Evolutionary conservation across 2,888 invertebrate genomes (phyloP).

Genomic region (Drosophila suboccidentalis): DNA sequence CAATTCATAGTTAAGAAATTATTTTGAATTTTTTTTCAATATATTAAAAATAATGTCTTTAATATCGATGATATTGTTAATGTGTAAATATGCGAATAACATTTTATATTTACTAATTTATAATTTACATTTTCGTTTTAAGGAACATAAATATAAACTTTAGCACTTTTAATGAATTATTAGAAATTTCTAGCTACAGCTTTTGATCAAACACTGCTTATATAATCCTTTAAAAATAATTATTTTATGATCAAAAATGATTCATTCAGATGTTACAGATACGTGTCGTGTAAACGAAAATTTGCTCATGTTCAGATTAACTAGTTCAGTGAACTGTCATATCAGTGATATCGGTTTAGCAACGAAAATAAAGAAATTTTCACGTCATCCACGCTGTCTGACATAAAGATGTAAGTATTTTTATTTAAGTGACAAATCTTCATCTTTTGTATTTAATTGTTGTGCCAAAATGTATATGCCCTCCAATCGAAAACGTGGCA

Average conservation of each 20-base stretch:
- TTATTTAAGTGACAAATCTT: conserved; percentile 15
- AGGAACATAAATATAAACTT: too few species aligned
- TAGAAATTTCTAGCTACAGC: too few species aligned
- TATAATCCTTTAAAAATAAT: background rate
- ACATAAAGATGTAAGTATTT: conserved; percentile 60
- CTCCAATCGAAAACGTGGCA: background rate
- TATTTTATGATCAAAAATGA: background rate
- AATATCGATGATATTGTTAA: too few species aligned
- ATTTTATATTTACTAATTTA: too few species aligned
- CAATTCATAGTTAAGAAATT: too few species aligned
- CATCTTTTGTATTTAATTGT: background rate
- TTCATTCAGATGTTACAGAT: too few species aligned
- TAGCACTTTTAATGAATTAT: too few species aligned
- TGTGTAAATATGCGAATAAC: too few species aligned
- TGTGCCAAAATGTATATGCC: conserved; percentile 6
- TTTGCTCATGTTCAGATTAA: background rate
- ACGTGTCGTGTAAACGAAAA: conserved; percentile 4
- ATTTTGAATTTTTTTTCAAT: too few species aligned
- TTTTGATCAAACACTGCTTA: too few species aligned
- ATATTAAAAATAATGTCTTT: too few species aligned
- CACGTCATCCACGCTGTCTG: conserved; percentile 64
- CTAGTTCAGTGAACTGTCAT: conserved; percentile 53
- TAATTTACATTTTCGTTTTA: too few species aligned
- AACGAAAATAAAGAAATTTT: conserved; percentile 65
- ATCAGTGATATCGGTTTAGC: conserved; percentile 43